Evolutionary conservation across 2,113 vertebrate genomes (phyloP).

Genomic region (Sturnus vulgaris): DNA sequence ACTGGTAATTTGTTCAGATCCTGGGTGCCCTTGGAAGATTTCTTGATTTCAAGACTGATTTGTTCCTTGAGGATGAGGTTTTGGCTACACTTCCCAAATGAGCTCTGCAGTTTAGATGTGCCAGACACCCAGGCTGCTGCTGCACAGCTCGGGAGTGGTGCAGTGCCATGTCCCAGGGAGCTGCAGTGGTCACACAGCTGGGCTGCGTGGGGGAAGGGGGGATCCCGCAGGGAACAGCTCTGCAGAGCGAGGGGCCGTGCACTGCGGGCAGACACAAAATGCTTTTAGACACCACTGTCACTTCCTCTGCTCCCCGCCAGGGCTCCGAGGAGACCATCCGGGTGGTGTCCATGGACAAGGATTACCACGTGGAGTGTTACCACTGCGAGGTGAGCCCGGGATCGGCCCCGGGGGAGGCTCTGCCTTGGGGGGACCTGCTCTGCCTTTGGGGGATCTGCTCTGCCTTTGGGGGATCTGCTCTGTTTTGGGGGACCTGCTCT

Average conservation of each 20-base stretch:
- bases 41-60: not conserved
- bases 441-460: not conserved
- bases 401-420: rapidly evolving
- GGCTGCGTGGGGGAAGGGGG: not conserved
- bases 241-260: not conserved
- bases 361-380: conserved; percentile 97
- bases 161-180: not conserved
- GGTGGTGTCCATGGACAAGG: conserved; percentile 98
- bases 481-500: not conserved
- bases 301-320: conserved; percentile 64
- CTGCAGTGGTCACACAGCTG: not conserved
- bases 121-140: not conserved
- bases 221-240: not conserved
- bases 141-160: not conserved
- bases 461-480: not conserved
- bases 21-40: not conserved
- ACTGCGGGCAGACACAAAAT: not conserved
- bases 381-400: conserved; percentile 87
- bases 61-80: not conserved
- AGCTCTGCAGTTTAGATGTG: not conserved
- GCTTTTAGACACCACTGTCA: not conserved
- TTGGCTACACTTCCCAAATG: not conserved
- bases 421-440: not conserved
- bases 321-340: conserved; percentile 96
- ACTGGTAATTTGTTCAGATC: not conserved